Evolutionary conservation across 2,888 invertebrate genomes (phyloP).

Genomic region (Lutraria lutraria): DNA sequence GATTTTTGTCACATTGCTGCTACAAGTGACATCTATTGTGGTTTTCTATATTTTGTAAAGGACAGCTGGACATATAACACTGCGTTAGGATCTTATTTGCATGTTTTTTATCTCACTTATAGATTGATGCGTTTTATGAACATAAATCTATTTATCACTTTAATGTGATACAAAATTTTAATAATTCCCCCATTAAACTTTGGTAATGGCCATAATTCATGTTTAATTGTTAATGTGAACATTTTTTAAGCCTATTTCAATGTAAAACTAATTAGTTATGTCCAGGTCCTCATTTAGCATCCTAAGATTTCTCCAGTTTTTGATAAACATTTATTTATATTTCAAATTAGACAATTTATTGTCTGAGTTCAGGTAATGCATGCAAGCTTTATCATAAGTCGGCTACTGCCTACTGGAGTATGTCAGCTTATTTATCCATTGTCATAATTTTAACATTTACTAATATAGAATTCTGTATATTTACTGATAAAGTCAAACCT

Average conservation of each 20-base stretch:
- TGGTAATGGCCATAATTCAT: constrained; percentile 62
- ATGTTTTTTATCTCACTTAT: constrained; percentile 28
- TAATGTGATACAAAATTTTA: constrained; percentile 65
- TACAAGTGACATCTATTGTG: not conserved
- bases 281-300: constrained; percentile 20
- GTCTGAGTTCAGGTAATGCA: not conserved
- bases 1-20: no score
- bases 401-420: no score
- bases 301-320: not conserved
- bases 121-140: constrained; percentile 49
- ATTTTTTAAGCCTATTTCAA: constrained; percentile 49
- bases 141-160: constrained; percentile 60
- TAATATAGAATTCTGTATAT: no score
- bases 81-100: constrained; percentile 29
- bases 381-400: not conserved
- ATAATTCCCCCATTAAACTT: constrained; percentile 61
- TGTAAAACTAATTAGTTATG: constrained; percentile 58
- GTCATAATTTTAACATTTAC: no score
- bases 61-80: not conserved
- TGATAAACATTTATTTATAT: constrained; percentile 18
- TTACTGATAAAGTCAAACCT: no score
- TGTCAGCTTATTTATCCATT: no score
- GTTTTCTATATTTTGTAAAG: not conserved
- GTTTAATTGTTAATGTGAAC: constrained; percentile 55
- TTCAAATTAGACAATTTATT: constrained; percentile 11